These are phyloP conservation scores for Neocrepidodera transversa DNA, from an alignment of 2,888 invertebrate species.

Conservation along the genomic window DNA sequence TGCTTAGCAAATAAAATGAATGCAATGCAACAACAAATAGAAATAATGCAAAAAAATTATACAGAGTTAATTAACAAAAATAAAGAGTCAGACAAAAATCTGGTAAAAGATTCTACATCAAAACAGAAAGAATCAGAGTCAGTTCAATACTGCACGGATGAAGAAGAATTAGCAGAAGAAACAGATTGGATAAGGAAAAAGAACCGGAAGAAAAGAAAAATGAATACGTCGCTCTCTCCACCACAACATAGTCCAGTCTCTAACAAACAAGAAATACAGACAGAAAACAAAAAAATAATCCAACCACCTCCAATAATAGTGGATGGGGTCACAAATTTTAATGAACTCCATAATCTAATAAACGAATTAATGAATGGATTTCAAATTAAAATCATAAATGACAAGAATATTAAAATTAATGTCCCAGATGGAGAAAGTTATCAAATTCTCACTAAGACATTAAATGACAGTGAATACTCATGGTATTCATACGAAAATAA, in stretches of 20 bases:
- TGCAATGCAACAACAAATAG: too few relatives aligned
- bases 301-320: slow-evolving; percentile 7
- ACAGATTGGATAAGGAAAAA: too few relatives aligned
- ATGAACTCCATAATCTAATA: neutral
- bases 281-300: too few relatives aligned
- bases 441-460: neutral
- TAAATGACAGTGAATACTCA: neutral
- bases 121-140: too few relatives aligned
- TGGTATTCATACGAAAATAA: slow-evolving; percentile 15
- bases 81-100: too few relatives aligned
- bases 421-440: neutral
- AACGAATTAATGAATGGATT: neutral
- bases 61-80: too few relatives aligned
- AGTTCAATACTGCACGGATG: neutral
- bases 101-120: too few relatives aligned
- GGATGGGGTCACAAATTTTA: neutral
- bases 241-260: neutral
- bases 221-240: neutral
- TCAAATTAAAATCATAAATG: neutral
- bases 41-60: too few relatives aligned
- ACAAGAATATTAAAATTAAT: neutral
- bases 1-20: too few relatives aligned
- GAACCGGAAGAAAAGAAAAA: neutral
- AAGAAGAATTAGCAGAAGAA: neutral
- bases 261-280: too few relatives aligned